Conservation (phyloP, 2,888 invertebrate species). For the Tipula confusa region DNA sequence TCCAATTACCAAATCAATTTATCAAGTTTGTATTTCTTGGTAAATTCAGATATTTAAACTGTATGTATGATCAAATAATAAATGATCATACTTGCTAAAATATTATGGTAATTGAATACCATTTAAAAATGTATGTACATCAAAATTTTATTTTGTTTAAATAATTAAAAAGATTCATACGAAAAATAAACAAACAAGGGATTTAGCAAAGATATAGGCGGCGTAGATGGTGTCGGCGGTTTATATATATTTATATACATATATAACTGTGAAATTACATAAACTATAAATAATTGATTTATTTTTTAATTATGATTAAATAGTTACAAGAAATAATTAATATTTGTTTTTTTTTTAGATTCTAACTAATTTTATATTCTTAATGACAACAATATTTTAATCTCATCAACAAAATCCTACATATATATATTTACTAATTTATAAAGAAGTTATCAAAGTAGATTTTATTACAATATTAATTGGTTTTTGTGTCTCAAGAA, state of each 20-base stretch:
- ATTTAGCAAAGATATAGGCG: neutral
- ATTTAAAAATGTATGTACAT: neutral
- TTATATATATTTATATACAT: neutral
- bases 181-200: neutral
- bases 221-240: neutral
- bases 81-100: neutral
- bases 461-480: constrained; percentile 25
- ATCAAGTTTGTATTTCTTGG: neutral
- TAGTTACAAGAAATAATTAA: neutral
- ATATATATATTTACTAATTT: neutral
- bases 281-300: neutral
- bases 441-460: constrained; percentile 4
- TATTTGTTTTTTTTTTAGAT: neutral
- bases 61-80: neutral
- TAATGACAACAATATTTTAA: neutral
- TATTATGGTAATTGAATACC: constrained; percentile 7
- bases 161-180: neutral
- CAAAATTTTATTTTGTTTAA: neutral
- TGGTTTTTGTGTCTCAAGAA: neutral
- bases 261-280: neutral
- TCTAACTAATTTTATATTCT: neutral
- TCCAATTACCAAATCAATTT: neutral
- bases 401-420: neutral
- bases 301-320: neutral
- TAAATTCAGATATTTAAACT: neutral